Evolutionary conservation across 2,113 vertebrate species (phyloP).

Genomic region (Oplegnathus fasciatus): DNA sequence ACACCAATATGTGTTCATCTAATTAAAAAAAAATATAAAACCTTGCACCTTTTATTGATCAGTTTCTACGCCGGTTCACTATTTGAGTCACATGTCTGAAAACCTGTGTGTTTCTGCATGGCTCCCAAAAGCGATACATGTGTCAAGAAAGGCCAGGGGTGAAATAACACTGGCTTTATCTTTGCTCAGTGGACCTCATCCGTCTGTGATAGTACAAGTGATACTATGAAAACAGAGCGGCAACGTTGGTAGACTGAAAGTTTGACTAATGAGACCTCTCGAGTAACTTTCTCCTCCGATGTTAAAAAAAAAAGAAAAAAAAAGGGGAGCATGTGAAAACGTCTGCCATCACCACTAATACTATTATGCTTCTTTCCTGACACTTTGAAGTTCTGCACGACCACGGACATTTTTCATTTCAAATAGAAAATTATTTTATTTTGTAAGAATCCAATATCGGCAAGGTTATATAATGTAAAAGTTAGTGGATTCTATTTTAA

Average conservation of each 20-base stretch:
- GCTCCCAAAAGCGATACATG: constrained; percentile 58
- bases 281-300: constrained; percentile 66
- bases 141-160: constrained; percentile 70
- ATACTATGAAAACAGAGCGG: constrained; percentile 75
- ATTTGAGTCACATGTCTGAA: constrained; percentile 16
- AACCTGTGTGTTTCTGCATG: constrained; percentile 46
- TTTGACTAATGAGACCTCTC: constrained; percentile 75
- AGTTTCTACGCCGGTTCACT: neutral
- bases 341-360: constrained; percentile 63
- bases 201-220: constrained; percentile 71
- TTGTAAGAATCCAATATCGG: neutral
- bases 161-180: constrained; percentile 77
- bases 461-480: neutral
- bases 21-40: neutral
- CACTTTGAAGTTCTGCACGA: constrained; percentile 9
- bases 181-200: constrained; percentile 72
- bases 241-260: constrained; percentile 55
- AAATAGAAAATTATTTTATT: neutral
- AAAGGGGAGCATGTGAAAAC: constrained; percentile 53
- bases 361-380: constrained; percentile 46
- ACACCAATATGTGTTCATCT: neutral
- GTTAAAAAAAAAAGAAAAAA: neutral
- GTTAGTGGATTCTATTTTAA: neutral
- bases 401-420: constrained; percentile 37
- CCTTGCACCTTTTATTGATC: neutral